These are phyloP conservation scores for Tachysurus fulvidraco DNA, from an alignment of 2,113 vertebrate genomes.

Conservation along the genomic window DNA sequence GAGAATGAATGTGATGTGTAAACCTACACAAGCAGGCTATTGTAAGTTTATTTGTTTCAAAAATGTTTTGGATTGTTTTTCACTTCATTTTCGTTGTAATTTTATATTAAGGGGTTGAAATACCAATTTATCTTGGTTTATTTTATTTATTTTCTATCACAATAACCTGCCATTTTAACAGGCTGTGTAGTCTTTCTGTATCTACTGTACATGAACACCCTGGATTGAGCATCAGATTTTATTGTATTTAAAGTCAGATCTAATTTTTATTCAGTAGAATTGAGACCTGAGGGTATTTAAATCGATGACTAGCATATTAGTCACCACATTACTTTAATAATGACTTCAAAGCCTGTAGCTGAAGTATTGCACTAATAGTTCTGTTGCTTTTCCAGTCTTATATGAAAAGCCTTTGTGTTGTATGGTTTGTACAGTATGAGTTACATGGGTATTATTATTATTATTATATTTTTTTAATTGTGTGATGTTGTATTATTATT, in stretches of 20 bases:
- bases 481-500: conserved; percentile 25
- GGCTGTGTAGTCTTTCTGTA: too few species aligned
- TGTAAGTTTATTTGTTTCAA: too few species aligned
- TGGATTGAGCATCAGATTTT: background rate
- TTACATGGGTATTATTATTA: background rate
- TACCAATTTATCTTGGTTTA: too few species aligned
- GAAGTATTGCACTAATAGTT: conserved; percentile 4
- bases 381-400: background rate
- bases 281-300: background rate
- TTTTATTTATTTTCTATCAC: too few species aligned
- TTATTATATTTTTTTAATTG: background rate
- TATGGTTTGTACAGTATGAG: conserved; percentile 5
- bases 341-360: background rate
- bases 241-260: background rate
- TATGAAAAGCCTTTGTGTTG: conserved; percentile 23
- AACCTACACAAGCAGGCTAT: too few species aligned
- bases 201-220: background rate
- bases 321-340: background rate
- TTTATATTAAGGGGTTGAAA: too few species aligned
- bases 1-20: too few species aligned
- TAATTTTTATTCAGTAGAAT: background rate
- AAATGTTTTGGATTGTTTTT: too few species aligned
- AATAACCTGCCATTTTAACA: too few species aligned
- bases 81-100: too few species aligned
- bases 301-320: background rate